These are phyloP conservation scores for Lagocephalus sceleratus DNA, from an alignment of 2,797 vertebrate genomes.

Conservation along the genomic window DNA sequence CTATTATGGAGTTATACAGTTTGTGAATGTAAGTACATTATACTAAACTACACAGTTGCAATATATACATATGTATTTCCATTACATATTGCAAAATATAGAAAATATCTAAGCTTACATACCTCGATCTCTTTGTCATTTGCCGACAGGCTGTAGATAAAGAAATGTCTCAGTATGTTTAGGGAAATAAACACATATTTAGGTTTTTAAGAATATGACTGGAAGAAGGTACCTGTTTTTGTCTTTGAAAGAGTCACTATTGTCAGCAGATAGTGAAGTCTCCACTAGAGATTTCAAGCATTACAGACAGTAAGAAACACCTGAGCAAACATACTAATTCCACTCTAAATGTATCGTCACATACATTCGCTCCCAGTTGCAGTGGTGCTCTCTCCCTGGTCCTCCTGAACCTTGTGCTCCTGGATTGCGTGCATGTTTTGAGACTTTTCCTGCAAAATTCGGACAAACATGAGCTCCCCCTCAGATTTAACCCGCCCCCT, in stretches of 20 bases:
- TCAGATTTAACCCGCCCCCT: too few species aligned
- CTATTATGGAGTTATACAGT: too few species aligned
- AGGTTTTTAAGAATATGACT: background rate
- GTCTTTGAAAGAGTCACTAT: slow-evolving; percentile 45
- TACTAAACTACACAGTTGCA: background rate
- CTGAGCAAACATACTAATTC: background rate
- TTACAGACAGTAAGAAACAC: background rate
- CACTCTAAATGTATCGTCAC: background rate
- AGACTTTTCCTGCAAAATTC: slow-evolving; percentile 62
- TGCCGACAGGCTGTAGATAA: slow-evolving; percentile 76
- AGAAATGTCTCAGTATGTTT: slow-evolving; percentile 8
- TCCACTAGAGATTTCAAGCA: slow-evolving; percentile 45
- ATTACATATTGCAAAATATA: background rate
- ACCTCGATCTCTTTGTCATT: slow-evolving; percentile 95
- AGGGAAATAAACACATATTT: background rate
- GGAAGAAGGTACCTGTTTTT: slow-evolving; percentile 55
- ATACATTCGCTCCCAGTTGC: slow-evolving; percentile 62
- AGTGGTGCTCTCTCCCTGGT: slow-evolving; percentile 39
- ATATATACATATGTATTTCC: too few species aligned
- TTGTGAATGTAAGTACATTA: too few species aligned
- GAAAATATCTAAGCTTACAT: slow-evolving; percentile 30
- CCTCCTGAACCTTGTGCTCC: slow-evolving; percentile 53
- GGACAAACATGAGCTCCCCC: slow-evolving; percentile 25
- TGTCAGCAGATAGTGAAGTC: slow-evolving; percentile 44
- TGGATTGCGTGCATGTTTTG: slow-evolving; percentile 51